A percentile compares a stretch with the other conserved stretches of the same genome.
phyloP scores from a whole-genome alignment of 2,888 invertebrate genomes.

The Hofmannophila pseudospretella region DNA sequence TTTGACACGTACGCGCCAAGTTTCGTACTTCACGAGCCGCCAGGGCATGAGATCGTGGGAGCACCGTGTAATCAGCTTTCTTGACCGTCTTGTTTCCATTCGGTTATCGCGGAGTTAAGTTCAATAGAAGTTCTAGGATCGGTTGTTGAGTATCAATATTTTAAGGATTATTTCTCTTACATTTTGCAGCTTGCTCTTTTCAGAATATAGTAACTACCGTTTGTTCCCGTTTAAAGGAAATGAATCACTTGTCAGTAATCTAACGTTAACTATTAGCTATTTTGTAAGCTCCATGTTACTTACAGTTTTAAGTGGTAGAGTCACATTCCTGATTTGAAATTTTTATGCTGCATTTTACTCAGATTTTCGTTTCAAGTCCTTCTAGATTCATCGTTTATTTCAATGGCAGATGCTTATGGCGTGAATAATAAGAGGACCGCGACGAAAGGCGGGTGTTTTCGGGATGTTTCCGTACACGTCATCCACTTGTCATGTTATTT shows the following conservation, averaged over 20 bases:
- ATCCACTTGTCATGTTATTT: slow-evolving; percentile 50
- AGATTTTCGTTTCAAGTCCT: no score
- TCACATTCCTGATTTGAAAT: no score
- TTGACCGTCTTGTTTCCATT: slow-evolving; percentile 68
- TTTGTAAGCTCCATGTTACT: no score
- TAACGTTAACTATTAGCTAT: no score
- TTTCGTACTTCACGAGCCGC: slow-evolving; percentile 66
- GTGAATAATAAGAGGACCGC: slow-evolving; percentile 24
- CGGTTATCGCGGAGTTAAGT: slow-evolving; percentile 44
- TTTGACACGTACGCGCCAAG: slow-evolving; percentile 76
- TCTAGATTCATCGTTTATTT: slow-evolving; percentile 12
- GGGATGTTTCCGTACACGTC: slow-evolving; percentile 44
- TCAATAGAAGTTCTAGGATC: slow-evolving; percentile 20
- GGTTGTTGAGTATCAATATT: no score
- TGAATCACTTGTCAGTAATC: no score
- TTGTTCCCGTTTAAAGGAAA: no score
- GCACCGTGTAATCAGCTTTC: slow-evolving; percentile 75
- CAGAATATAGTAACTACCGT: no score
- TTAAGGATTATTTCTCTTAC: no score
- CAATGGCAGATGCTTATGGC: slow-evolving; percentile 18
- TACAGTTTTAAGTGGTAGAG: no score
- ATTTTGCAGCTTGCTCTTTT: no score
- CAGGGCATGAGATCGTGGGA: slow-evolving; percentile 73
- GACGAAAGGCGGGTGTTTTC: slow-evolving; percentile 40
- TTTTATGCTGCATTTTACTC: no score